phyloP scores from a whole-genome alignment of 1,140 invertebrate species.

The Dysdera silvatica region DNA sequence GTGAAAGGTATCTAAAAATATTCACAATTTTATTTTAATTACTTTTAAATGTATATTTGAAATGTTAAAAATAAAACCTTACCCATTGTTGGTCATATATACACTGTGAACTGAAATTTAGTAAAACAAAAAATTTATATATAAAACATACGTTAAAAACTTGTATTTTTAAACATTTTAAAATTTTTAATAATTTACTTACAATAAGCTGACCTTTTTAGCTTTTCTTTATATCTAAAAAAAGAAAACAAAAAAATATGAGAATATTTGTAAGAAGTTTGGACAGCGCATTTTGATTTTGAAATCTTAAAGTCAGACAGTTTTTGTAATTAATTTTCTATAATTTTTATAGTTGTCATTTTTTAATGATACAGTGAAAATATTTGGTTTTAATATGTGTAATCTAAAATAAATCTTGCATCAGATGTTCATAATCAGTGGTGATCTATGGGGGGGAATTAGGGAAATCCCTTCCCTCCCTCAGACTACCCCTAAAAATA shows the following conservation, averaged over 20 bases:
- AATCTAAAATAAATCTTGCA: too few species aligned
- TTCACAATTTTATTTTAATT: background rate
- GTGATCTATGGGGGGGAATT: too few species aligned
- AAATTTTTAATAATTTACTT: slow-evolving; percentile 13
- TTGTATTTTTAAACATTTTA: background rate
- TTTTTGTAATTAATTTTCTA: too few species aligned
- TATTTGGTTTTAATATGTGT: too few species aligned
- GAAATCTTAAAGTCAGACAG: too few species aligned
- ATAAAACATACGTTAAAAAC: background rate
- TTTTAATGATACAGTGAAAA: too few species aligned
- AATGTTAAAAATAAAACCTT: background rate
- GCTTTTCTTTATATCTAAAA: slow-evolving; percentile 21
- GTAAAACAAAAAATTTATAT: background rate
- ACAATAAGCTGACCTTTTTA: slow-evolving; percentile 23
- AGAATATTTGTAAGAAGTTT: too few species aligned
- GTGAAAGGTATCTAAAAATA: background rate
- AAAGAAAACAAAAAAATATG: background rate
- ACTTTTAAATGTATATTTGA: background rate
- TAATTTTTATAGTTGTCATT: too few species aligned
- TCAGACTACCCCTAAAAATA: too few species aligned
- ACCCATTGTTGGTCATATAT: slow-evolving; percentile 24
- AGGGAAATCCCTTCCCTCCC: too few species aligned
- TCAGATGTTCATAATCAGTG: too few species aligned
- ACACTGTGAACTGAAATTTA: slow-evolving; percentile 24
- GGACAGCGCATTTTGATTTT: too few species aligned